Percentiles rank a stretch among this genome's conserved stretches.
Evolutionary conservation across 2,888 invertebrate species (phyloP).

Genomic region (Hirtodrosophila duncani): DNA sequence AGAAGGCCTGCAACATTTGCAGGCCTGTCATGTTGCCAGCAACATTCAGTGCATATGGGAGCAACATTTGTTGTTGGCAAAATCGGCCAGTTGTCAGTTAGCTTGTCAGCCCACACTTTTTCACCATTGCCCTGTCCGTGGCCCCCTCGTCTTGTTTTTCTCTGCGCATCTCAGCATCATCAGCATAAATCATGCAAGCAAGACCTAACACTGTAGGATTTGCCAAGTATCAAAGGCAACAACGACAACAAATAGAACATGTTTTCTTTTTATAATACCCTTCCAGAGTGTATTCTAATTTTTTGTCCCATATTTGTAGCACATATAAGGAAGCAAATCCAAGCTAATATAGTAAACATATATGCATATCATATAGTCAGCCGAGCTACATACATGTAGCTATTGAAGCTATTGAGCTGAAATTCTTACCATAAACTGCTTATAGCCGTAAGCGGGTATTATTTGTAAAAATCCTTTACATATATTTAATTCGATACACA

Average conservation of each 20-base stretch:
- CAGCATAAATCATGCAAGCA: conserved; percentile 67
- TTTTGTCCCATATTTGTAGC: no score
- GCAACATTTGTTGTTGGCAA: conserved; percentile 3
- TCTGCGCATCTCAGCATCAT: conserved; percentile 43
- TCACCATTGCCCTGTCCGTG: conserved; percentile 1
- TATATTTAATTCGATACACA: no score
- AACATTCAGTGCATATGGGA: conserved; percentile 1
- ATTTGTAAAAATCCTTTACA: no score
- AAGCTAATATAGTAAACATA: no score
- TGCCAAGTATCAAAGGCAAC: conserved; percentile 28
- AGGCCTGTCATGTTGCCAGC: conserved; percentile 9
- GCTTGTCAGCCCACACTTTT: conserved; percentile 38
- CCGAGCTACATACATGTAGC: no score
- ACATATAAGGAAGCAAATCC: no score
- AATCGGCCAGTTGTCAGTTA: conserved; percentile 1
- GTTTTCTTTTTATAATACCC: conserved; percentile 6
- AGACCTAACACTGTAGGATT: conserved; percentile 40
- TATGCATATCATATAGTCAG: no score
- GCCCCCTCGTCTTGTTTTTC: neutral
- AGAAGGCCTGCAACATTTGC: conserved; percentile 22
- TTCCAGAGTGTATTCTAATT: no score
- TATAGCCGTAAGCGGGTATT: no score
- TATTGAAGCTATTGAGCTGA: no score
- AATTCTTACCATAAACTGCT: no score
- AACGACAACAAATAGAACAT: conserved; percentile 9